Evolutionary conservation across 2,113 vertebrate species (phyloP), one percentile per base, ranked within the genome.

Genomic region (Gnathochromis pfefferi): DNA sequence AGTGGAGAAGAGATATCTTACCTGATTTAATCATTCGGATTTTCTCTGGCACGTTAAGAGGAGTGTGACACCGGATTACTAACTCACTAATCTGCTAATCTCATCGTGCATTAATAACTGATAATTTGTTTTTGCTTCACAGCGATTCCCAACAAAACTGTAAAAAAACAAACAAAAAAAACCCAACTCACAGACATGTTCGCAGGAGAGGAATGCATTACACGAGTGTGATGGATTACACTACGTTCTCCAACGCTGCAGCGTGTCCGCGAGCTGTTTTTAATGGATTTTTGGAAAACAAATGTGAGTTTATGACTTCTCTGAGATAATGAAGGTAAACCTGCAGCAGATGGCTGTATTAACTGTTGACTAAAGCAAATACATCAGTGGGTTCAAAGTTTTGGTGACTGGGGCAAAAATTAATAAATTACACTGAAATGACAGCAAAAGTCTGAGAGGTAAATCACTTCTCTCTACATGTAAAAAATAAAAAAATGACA

Each of bases 231-330:
- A 95, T 94, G 89, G 87, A 95, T 94, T 85, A 35, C 26, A 45
- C 55, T 45, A 23, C 0, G 6, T 45, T 85, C 23, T 86, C 73
- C 38, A 81, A 89, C 16, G 73, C 90, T 65, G 86, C 86, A 14
- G 65, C 53, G 35, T 91, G 86, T 91, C 89, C 86, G 53, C 80
- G 2, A 84, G 89, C 89, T 81, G 14, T 84, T 93, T 91, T 89
- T 91, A 90, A 91, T 92, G 83, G 91, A 79, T 86, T 91, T 65
- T 90, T 68, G 17, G 9, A 70, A 90, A 91, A 90, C 87, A 93
- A 94, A 91, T 91, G 57, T 80, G 82, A 58, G 83, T 88, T 94
- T 89, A 93, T 91, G 68, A 84, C 83, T 93, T 90, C n/a, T 55
- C 57, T 49, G 83, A 70, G 70, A 85, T 85, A 78, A 85, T 86